These are phyloP conservation scores for Caerostris darwini DNA, from an alignment of 1,140 invertebrate genomes.

Conservation along the genomic window DNA sequence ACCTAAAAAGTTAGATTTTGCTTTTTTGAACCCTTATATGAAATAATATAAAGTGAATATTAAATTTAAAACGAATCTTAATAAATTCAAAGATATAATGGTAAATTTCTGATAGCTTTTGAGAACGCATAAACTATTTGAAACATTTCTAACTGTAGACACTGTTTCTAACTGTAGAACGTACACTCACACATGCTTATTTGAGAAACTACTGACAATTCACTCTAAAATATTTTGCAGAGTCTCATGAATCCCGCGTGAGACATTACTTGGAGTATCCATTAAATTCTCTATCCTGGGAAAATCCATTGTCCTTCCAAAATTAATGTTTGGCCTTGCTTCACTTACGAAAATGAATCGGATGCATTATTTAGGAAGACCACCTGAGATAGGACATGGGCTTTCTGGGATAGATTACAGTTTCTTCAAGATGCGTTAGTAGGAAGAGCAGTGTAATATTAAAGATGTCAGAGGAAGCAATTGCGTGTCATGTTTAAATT, in stretches of 20 bases:
- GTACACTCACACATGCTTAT: not conserved
- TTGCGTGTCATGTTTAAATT: not conserved
- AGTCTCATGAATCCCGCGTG: slow-evolving; percentile 15
- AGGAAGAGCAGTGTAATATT: not conserved
- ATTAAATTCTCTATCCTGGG: slow-evolving; percentile 13
- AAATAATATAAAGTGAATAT: too few species aligned
- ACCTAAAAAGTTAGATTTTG: too few species aligned
- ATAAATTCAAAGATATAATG: too few species aligned
- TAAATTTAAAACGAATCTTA: too few species aligned
- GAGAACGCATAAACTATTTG: too few species aligned
- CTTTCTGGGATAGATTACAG: not conserved
- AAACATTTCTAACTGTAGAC: not conserved
- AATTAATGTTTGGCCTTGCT: slow-evolving; percentile 40
- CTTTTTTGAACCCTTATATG: too few species aligned
- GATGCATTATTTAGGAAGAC: slow-evolving; percentile 22
- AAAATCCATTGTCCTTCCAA: slow-evolving; percentile 47
- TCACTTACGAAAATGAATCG: slow-evolving; percentile 45
- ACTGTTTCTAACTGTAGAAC: not conserved
- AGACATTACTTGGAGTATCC: slow-evolving; percentile 30
- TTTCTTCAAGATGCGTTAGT: not conserved
- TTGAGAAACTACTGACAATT: not conserved
- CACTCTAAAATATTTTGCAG: not conserved
- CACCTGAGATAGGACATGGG: not conserved
- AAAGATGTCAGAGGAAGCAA: not conserved
- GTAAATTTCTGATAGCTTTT: too few species aligned